phyloP scores from a whole-genome alignment of 2,113 vertebrate species.

The Ailurus styani region DNA sequence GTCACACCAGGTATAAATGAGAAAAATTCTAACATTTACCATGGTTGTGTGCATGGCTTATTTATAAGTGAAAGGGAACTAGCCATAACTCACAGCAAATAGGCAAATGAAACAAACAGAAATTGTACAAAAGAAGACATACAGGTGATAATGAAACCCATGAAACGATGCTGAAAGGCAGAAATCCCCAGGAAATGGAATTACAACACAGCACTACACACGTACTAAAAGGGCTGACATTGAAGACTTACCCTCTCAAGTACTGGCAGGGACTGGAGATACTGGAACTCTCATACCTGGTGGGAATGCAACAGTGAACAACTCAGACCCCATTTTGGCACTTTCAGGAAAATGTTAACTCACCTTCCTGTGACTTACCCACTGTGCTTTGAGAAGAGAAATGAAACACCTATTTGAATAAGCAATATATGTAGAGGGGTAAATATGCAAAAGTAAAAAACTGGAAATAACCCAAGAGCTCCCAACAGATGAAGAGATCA shows the following conservation, averaged over 20 bases:
- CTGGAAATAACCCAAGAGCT: background rate
- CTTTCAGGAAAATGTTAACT: background rate
- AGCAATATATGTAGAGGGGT: background rate
- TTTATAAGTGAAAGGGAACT: background rate
- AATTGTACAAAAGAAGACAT: background rate
- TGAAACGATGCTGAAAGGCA: background rate
- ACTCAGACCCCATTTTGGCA: too few relatives aligned
- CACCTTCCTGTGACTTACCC: background rate
- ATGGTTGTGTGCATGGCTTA: background rate
- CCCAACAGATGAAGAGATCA: background rate
- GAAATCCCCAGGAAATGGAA: background rate
- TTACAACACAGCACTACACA: background rate
- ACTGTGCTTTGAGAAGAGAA: background rate
- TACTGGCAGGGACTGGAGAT: background rate
- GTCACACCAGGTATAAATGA: background rate
- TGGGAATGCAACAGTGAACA: background rate
- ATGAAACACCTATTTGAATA: background rate
- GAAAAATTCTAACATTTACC: background rate
- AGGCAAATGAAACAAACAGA: background rate
- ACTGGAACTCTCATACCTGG: background rate
- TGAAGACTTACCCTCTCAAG: background rate
- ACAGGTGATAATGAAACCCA: background rate
- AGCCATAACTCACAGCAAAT: background rate
- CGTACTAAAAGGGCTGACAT: background rate
- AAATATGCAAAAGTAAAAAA: background rate